Evolutionary conservation across 53 echinoderm and acorn worm genomes (phyloP), one percentile per base, ranked within the genome.

Genomic region (Antedon mediterranea): DNA sequence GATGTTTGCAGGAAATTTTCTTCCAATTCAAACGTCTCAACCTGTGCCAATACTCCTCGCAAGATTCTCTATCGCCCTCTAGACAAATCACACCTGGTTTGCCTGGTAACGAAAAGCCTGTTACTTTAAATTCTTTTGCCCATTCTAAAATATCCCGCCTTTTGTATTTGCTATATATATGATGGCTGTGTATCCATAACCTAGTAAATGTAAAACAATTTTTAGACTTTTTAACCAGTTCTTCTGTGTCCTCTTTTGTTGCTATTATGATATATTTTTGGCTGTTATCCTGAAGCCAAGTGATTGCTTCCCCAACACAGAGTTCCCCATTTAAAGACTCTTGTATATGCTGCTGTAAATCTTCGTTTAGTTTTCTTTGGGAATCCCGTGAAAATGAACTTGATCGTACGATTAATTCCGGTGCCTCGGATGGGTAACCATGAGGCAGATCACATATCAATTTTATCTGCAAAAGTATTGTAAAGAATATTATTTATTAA

Each of bases 121-220:
- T 92, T 27, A 97, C 78, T 23, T 72, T 78, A 34, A 85, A 43
- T 41, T 91, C 90, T 31, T 80, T 71, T 11, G 88, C 83, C 92
- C 89, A 87, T 29, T 87, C 97, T 41, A 92, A 78, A 37, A 97
- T 89, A 43, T 92, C 86, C 75, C 88, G 75, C 34, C 97, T 76
- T 71, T 97, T 97, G 71, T 86, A 88, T 77, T 91, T 89, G 80
- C 97, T 97, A 80, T 91, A 91, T 28, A 97, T 97, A 71, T 97
- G 97, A 76, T 97, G 97, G 72, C 97, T 92, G 29, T 89, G 90
- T 32, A 97, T 97, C 97, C 97, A 97, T 4, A 97, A 82, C 71
- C 97, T 83, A 28, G 85, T 81, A 73, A 97, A 92, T 4, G 78
- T 80, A n/a, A 83, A 43, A 34, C 80, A 77, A 0, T 41, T 8